Evolutionary conservation across 2,113 vertebrate genomes (phyloP).

Genomic region (Puntigrus tetrazona): DNA sequence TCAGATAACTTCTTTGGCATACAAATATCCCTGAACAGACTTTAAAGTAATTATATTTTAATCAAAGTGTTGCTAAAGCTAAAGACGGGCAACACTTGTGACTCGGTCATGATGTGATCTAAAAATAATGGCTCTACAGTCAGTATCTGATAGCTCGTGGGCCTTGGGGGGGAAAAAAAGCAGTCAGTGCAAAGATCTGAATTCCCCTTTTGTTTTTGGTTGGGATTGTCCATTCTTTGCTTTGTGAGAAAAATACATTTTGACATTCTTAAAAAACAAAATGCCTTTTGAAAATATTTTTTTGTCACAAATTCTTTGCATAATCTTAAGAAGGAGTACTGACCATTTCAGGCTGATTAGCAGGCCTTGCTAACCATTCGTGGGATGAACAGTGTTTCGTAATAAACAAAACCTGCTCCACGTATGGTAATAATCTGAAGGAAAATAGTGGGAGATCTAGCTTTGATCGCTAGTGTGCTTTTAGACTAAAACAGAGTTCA

Average conservation of each 20-base stretch:
- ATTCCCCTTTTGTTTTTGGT: not conserved
- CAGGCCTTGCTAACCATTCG: not conserved
- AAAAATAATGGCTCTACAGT: not conserved
- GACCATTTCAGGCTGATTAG: not conserved
- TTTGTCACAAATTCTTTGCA: not conserved
- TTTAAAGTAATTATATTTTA: constrained; percentile 17
- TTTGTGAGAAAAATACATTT: not conserved
- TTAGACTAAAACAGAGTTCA: not conserved
- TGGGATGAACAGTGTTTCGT: not conserved
- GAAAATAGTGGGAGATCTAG: not conserved
- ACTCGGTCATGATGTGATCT: not conserved
- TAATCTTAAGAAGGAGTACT: not conserved
- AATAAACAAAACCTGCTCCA: not conserved
- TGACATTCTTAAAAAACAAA: not conserved
- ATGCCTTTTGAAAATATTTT: not conserved
- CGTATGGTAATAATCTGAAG: not conserved
- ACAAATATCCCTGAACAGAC: constrained; percentile 44
- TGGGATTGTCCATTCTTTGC: not conserved
- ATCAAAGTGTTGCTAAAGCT: not conserved
- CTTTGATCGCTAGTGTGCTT: not conserved
- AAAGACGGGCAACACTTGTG: not conserved
- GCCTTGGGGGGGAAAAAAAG: not conserved
- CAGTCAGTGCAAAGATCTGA: not conserved
- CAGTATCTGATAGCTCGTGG: not conserved
- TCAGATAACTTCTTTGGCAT: constrained; percentile 48